Conservation (phyloP, 2,888 invertebrate genomes). For the Noctua janthina region DNA sequence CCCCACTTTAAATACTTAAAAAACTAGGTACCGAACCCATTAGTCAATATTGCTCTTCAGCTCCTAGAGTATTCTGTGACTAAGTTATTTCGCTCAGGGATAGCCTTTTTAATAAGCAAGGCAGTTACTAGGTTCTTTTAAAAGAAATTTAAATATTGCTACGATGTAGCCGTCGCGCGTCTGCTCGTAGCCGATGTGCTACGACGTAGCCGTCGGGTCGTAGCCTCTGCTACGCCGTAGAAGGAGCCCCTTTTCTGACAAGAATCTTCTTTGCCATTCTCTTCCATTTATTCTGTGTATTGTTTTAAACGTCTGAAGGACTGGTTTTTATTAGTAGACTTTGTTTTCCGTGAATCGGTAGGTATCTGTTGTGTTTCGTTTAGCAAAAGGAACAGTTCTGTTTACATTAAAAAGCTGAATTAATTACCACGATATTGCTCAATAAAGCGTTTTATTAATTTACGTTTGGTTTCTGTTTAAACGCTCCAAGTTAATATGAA, state of each 20-base stretch:
- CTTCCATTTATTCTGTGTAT: not conserved
- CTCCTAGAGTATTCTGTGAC: not conserved
- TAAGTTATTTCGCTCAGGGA: not conserved
- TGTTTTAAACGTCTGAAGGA: not conserved
- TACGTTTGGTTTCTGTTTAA: not conserved
- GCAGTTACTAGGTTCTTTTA: not conserved
- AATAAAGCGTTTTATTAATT: not conserved
- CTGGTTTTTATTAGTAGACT: not conserved
- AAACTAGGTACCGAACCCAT: not conserved
- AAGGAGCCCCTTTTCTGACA: slow-evolving; percentile 6
- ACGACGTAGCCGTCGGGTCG: not conserved
- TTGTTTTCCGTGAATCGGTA: not conserved
- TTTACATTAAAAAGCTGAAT: slow-evolving; percentile 10
- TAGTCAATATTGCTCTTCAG: slow-evolving; percentile 10
- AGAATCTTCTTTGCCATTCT: not conserved
- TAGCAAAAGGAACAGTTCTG: not conserved
- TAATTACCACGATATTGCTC: not conserved
- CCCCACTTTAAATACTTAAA: slow-evolving; percentile 20
- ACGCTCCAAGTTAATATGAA: not conserved
- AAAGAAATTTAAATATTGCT: not conserved
- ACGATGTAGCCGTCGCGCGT: slow-evolving; percentile 16
- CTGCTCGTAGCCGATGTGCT: not conserved
- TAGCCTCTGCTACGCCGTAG: slow-evolving; percentile 25
- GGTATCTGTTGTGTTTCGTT: not conserved
- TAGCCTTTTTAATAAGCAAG: not conserved